Base-by-base conservation (phyloP, 2,113 vertebrate genomes). In the Genyomyrus donnyi region DNA sequence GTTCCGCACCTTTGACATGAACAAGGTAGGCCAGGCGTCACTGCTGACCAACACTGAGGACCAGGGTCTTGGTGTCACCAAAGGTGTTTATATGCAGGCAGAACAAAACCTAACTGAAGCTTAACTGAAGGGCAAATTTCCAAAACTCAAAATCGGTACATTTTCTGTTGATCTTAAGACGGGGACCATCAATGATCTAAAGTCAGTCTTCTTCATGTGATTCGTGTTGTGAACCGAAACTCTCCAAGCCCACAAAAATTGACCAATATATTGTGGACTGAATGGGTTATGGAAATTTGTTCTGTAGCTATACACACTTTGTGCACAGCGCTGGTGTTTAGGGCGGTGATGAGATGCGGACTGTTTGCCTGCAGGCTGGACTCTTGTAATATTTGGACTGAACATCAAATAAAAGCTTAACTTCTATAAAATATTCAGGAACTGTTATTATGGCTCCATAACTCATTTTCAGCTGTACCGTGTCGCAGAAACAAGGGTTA, bases 1-100 rank as follows among this genome's bases (percentile, higher is more conserved):
- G 97, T 98, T 98, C 92, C 96, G 96, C 86, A 98, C 97, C 0
- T 98, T 98, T n/a, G 97, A 98, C 92, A 98, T 98, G 97, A 98
- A 98, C 93, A 98, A 98, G 97, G 97, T 98, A 88, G 95, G 95
- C 91, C 31, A 52, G 85, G 10, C 6, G 42, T 46, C 5, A 85
- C 83, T 21, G 42, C 8, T 46, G 24, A 6, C 6, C 39, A 15
- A 27, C 4, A 7, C 17, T 31, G 21, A 19, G 6, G 39, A 77
- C 46, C 27, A 39, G 15, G 45, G 70, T 42, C 35, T 42, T 52
- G 17, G 87, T n/a, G 35, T 80, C 15, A 80, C 35, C 35, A 42
- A 42, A 42, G 13, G 74, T 6, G 5, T 35, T 39, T 19, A 42
- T 19, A 80, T 80, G 35, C 31, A 80, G 11, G 74, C 2, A 80